A percentile compares a stretch with the other conserved stretches of the same genome.
These are phyloP conservation scores for Propithecus deckenii DNA, from an alignment of 2,797 vertebrate genomes.

Conservation along the genomic window DNA sequence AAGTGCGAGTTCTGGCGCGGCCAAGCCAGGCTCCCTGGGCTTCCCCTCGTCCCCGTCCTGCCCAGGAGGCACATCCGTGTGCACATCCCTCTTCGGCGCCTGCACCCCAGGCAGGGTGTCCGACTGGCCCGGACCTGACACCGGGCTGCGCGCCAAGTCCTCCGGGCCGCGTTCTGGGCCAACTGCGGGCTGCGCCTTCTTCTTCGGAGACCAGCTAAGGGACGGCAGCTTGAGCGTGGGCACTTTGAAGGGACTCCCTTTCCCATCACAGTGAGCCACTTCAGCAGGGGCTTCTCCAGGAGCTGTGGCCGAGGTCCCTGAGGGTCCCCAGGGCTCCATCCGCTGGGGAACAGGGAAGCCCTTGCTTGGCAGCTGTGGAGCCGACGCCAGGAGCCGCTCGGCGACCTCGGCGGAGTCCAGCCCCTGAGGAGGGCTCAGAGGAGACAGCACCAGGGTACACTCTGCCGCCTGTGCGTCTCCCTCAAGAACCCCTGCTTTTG, in stretches of 20 bases:
- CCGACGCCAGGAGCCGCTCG: fast-evolving
- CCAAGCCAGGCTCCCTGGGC: conserved; percentile 60
- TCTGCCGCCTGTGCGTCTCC: fast-evolving
- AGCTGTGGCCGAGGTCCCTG: background rate
- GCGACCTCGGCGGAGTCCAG: background rate
- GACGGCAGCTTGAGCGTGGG: conserved; percentile 79
- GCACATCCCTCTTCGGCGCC: background rate
- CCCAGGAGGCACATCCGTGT: background rate
- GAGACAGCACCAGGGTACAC: fast-evolving
- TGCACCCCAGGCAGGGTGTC: background rate
- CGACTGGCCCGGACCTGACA: background rate
- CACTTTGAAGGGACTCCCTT: conserved; percentile 77
- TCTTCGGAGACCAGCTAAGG: conserved; percentile 81
- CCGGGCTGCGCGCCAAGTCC: background rate
- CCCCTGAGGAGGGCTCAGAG: fast-evolving
- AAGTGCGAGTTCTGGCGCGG: conserved; percentile 72
- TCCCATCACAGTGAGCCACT: conserved; percentile 46
- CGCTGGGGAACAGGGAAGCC: fast-evolving
- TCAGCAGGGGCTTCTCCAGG: background rate
- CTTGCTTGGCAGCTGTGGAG: fast-evolving
- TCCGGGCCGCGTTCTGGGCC: conserved; percentile 32
- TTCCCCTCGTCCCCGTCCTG: conserved; percentile 55
- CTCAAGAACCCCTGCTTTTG: conserved; percentile 50
- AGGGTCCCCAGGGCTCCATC: background rate
- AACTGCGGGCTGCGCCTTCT: conserved; percentile 31